Base-by-base conservation (phyloP, 2,113 vertebrate genomes). In the Dipodomys merriami region DNA sequence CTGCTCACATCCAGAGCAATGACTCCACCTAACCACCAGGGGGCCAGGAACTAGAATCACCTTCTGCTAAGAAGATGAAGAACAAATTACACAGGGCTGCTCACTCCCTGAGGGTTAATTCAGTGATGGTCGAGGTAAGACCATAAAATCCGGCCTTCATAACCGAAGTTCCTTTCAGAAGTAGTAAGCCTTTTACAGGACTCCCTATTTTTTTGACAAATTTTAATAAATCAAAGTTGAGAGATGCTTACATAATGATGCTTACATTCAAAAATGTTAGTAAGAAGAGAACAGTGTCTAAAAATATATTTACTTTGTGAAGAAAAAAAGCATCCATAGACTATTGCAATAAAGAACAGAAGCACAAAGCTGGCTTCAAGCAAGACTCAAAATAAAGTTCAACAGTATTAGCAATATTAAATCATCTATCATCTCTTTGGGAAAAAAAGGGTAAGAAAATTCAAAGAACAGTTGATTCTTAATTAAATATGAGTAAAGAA, bases 341-440 rank as follows among this genome's bases (percentile, higher is more conserved):
- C 15, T 87, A 85, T 60, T 81, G 88, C 39, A 82, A 84, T 93
- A 57, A 83, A 64, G 23, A 89, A 76, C n/a, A 91, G 67, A 84
- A 93, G 30, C 15, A 35, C 44, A 35, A 49, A 67, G 44, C 39
- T 33, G 39, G 67, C 49, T 23, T 18, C 11, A 71, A 60, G 15
- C 2, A 27, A 67, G 20, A 60, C 39, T 46, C 3, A 60, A 72
- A 79, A 68, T 9, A 29, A 30, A 71, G 27, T 57, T 30, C 19
- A 39, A 89, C 16, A 25, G 20, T 39, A 33, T 33, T 25, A 19
- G 16, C 64, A 53, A 39, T 19, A 3, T 35, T 85, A 39, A 39
- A 29, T 16, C 77, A 86, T 3, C 27, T 9, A 46, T 49, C 30
- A 35, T 33, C 30, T 49, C 53, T 57, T 57, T 57, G 15, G 53